These are phyloP conservation scores for Stichodactyla helianthus DNA, from an alignment of 64 coral and sea anemone genomes.

Conservation along the genomic window DNA sequence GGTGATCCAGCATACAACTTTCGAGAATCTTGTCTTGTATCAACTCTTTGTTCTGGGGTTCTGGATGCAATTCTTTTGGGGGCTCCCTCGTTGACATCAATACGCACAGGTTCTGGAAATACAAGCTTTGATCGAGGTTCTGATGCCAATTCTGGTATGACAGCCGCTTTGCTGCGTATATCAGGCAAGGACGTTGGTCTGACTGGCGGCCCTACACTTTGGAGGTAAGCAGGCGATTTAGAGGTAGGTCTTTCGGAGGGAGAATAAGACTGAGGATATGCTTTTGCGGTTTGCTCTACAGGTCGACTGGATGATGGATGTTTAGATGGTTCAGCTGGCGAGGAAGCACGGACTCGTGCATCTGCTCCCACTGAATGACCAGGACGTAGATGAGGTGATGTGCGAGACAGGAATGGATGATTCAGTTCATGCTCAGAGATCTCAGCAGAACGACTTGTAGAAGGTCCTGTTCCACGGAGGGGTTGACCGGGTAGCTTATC, in stretches of 20 bases:
- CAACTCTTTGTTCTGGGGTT: constrained; percentile 20
- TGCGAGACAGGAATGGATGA: constrained; percentile 41
- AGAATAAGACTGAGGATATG: constrained; percentile 23
- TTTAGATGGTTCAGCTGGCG: constrained; percentile 30
- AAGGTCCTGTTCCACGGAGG: background rate
- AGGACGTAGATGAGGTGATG: constrained; percentile 18
- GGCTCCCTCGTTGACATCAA: background rate
- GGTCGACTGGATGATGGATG: constrained; percentile 7
- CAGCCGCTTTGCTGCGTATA: constrained; percentile 63
- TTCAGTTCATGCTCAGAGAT: constrained; percentile 59
- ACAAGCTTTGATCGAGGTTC: background rate
- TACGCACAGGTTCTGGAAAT: constrained; percentile 48
- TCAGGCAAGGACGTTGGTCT: constrained; percentile 66
- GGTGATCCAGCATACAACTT: background rate
- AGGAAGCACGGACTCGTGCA: constrained; percentile 6
- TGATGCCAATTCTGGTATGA: constrained; percentile 60
- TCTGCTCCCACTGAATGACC: constrained; percentile 19
- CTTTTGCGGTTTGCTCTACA: constrained; percentile 19
- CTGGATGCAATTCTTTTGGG: background rate
- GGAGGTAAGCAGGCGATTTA: constrained; percentile 53
- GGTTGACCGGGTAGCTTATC: constrained; percentile 21
- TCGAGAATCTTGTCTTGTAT: background rate
- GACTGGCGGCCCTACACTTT: constrained; percentile 13
- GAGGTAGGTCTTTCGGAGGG: constrained; percentile 33
- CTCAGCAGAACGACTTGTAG: constrained; percentile 21